phyloP scores from a whole-genome alignment of 1,140 invertebrate genomes.

The Venustaconcha ellipsiformis region DNA sequence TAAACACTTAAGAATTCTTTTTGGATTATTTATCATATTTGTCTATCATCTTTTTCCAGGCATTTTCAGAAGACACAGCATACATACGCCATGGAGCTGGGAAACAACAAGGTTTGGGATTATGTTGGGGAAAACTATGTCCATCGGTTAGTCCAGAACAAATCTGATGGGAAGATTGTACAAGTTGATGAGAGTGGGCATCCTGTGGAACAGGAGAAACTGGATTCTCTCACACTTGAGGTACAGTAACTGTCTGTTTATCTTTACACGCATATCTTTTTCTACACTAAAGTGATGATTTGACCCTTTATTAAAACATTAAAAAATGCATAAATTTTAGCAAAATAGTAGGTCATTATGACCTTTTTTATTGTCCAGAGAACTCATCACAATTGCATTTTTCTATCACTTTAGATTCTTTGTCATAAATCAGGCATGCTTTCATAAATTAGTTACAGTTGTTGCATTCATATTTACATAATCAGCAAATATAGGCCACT shows the following conservation, averaged over 20 bases:
- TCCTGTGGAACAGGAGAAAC: constrained; percentile 80
- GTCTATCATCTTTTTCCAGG: constrained; percentile 68
- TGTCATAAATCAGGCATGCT: too few species aligned
- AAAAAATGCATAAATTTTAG: too few species aligned
- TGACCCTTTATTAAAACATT: too few species aligned
- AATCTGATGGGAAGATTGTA: constrained; percentile 97
- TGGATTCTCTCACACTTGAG: constrained; percentile 91
- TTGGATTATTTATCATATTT: background rate
- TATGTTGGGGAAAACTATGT: constrained; percentile 98
- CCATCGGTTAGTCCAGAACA: constrained; percentile 95
- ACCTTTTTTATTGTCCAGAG: too few species aligned
- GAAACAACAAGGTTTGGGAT: constrained; percentile 97
- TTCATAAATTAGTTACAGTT: too few species aligned
- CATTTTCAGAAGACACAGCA: constrained; percentile 97
- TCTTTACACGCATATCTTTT: too few species aligned
- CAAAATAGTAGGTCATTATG: too few species aligned
- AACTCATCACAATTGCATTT: too few species aligned
- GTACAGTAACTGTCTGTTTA: constrained; percentile 35
- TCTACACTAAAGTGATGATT: too few species aligned
- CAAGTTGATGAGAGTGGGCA: constrained; percentile 72
- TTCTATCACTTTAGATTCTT: too few species aligned
- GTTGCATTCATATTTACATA: too few species aligned
- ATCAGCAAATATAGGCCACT: too few species aligned
- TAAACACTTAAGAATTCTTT: background rate
- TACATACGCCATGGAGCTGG: constrained; percentile 96